Evolutionary conservation across 2,888 invertebrate genomes (phyloP), one percentile per base, ranked within the genome.

Genomic region (Julus scandinavius): DNA sequence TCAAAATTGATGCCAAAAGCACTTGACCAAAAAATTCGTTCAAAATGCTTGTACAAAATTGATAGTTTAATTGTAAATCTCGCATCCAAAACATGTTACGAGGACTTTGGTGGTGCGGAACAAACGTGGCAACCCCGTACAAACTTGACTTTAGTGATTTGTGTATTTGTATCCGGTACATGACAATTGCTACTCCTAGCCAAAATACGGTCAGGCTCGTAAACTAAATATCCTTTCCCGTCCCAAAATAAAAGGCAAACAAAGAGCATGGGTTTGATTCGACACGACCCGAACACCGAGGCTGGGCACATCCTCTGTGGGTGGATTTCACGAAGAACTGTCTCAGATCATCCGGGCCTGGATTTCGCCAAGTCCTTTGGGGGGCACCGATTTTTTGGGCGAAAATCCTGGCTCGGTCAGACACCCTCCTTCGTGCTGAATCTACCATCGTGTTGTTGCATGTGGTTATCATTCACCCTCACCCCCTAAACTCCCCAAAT

Each of bases 281-380:
- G 63, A 63, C 63, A 63, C 63, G 63, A 63, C 20, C 20, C n/a
- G n/a, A 63, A 63, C 63, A 63, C 63, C 20, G 63, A 63, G 63
- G 63, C 63, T 63, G 63, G 63, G 63, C 63, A 63, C 63, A 50
- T 86, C 86, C 86, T 86, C 86, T 50, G 86, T 86, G 86, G 86
- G 50, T 86, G 86, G 54, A 86, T 86, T 86, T 86, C 86, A 86
- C 86, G 54, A 86, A 54, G 86, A 86, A 29, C n/a, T 63, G 20
- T 63, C 63, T 20, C 7, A 63, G 63, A 20, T 7, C 20, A n/a
- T 20, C n/a, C 63, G 63, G 63, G 63, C 63, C 63, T 20, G 63
- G 63, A 63, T 63, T 63, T 63, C 20, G 63, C 17, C 63, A 63
- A 29, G 63, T 63, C 63, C 17, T 20, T 63, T n/a, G 45, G 45